Evolutionary conservation across 2,888 invertebrate species (phyloP), one percentile per base, ranked within the genome.

Genomic region (Parasteatoda lunata): DNA sequence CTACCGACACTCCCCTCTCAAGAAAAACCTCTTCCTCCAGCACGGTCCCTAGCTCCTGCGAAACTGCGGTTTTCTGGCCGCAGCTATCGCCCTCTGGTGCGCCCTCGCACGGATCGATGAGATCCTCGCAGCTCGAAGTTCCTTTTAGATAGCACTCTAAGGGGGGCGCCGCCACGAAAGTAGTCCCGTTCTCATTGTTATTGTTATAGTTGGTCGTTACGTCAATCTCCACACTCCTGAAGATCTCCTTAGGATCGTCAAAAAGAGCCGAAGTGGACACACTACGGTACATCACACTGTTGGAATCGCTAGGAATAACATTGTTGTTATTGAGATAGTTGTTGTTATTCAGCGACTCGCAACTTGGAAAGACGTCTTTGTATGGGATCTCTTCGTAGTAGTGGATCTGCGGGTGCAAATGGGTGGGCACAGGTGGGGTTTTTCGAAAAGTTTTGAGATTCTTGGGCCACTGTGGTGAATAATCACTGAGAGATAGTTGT

Each of bases 31-130:
- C 88, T 92, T 96, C 96, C 92, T 96, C 96, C 2, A 96, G 96
- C 89, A 96, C 92, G 70, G 95, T 95, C 9, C 95, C 95, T 71
- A 96, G 92, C 85, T 86, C 80, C 89, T 95, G 95, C 0, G 96
- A 96, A 86, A 96, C 84, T 73, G 94, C 49, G 96, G 92, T 91
- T 96, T 96, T 4, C 95, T 95, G 91, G 95, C 95, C 0, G 96
- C 96, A 90, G 96, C 96, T 90, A 94, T 95, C 2, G 94, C 94
- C 88, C 88, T 89, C 75, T 89, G 84, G 80, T 69, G 82, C 76
- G 51, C 64, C 80, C 30, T 79, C 71, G 77, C 81, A 49, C 70
- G 79, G 83, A 73, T 88, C 88, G 51, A 89, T 89, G 47, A 90
- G 69, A 91, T 95, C 95, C 92, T 95, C 95, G 92, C 95, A 95